phyloP scores from a whole-genome alignment of 2,113 vertebrate genomes.

The Reinhardtius hippoglossoides region DNA sequence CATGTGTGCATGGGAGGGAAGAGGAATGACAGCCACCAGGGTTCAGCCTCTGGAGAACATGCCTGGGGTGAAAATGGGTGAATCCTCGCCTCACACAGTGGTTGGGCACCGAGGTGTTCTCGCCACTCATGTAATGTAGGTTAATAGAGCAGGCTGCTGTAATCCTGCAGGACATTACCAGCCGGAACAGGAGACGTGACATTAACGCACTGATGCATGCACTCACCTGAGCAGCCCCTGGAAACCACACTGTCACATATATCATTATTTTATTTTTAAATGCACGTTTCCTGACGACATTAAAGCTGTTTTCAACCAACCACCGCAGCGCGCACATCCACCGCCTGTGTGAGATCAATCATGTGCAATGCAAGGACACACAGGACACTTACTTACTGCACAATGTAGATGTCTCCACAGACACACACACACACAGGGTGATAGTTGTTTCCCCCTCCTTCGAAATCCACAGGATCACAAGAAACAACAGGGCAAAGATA shows the following conservation, averaged over 20 bases:
- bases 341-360: too few relatives aligned
- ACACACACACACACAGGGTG: neutral
- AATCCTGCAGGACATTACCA: constrained; percentile 60
- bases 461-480: constrained; percentile 64
- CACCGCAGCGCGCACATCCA: neutral
- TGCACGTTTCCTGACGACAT: too few relatives aligned
- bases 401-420: neutral
- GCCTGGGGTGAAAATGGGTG: neutral
- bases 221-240: constrained; percentile 55
- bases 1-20: constrained; percentile 1
- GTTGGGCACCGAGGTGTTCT: constrained; percentile 8
- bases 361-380: constrained; percentile 35
- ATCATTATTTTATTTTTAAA: neutral
- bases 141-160: constrained; percentile 72
- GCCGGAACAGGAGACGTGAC: constrained; percentile 49
- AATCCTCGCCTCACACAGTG: constrained; percentile 14
- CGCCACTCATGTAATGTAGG: constrained; percentile 57
- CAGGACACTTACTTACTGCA: constrained; percentile 10
- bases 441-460: constrained; percentile 13
- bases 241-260: too few relatives aligned
- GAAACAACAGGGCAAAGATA: constrained; percentile 76
- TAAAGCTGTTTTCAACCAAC: too few relatives aligned
- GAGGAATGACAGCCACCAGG: neutral
- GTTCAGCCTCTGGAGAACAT: neutral
- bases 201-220: constrained; percentile 29